Evolutionary conservation across 1,140 invertebrate genomes (phyloP).

Genomic region (Hestina assimilis): DNA sequence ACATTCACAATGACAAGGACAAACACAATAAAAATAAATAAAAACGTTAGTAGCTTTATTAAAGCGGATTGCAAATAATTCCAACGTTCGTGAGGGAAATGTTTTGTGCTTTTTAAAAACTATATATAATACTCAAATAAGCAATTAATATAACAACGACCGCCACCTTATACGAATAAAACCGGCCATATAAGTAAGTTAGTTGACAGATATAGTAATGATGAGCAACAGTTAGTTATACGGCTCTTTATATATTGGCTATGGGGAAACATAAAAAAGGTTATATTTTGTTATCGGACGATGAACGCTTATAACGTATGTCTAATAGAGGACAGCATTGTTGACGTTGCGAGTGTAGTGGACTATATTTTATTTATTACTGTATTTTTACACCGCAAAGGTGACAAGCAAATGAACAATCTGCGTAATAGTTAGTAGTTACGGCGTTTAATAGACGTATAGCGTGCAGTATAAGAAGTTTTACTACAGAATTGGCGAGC

Average conservation of each 20-base stretch:
- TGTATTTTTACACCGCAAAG: no score
- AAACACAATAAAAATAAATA: no score
- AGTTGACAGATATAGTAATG: not conserved
- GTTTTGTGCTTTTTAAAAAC: not conserved
- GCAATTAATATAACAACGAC: not conserved
- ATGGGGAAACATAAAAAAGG: conserved; percentile 15
- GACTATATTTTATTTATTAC: conserved; percentile 20
- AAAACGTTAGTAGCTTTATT: no score
- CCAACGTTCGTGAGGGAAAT: no score
- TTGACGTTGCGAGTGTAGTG: conserved; percentile 21
- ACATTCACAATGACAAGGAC: no score
- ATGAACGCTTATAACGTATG: conserved; percentile 18
- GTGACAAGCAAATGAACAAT: no score
- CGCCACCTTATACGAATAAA: conserved; percentile 7
- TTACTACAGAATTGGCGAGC: no score
- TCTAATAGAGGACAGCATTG: conserved; percentile 10
- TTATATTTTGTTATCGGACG: conserved; percentile 23
- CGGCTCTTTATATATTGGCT: not conserved
- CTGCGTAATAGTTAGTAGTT: no score
- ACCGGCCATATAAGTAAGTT: not conserved
- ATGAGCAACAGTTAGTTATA: conserved; percentile 6
- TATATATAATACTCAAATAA: not conserved
- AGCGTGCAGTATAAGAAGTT: no score
- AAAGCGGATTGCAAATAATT: no score
- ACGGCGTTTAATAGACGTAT: no score